phyloP scores from a whole-genome alignment of 2,888 invertebrate genomes.

The Hylaea fasciaria region DNA sequence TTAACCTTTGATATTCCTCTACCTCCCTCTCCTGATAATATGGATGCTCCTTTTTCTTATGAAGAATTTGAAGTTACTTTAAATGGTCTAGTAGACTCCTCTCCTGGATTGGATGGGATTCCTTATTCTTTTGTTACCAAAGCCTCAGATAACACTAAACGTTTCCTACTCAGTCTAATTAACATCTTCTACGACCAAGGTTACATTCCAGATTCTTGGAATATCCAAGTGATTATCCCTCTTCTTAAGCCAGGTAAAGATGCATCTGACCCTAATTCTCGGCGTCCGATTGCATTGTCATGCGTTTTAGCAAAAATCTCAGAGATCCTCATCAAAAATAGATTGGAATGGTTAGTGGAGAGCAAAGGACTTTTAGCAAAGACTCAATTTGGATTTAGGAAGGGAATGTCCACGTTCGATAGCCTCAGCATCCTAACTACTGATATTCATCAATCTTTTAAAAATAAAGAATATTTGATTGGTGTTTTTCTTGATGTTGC shows the following conservation, averaged over 20 bases:
- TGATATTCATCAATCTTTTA: slow-evolving; percentile 38
- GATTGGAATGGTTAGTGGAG: slow-evolving; percentile 45
- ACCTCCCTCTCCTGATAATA: background rate
- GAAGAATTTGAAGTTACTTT: slow-evolving; percentile 16
- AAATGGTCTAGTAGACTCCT: slow-evolving; percentile 16
- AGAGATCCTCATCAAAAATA: slow-evolving; percentile 43
- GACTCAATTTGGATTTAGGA: slow-evolving; percentile 45
- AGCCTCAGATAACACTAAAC: too few species aligned
- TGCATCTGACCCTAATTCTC: slow-evolving; percentile 25
- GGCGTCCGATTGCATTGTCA: slow-evolving; percentile 43
- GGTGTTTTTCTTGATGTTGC: slow-evolving; percentile 46
- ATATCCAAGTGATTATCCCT: slow-evolving; percentile 41
- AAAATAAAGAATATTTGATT: slow-evolving; percentile 29
- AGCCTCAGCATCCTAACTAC: slow-evolving; percentile 43
- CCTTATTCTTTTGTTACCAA: slow-evolving; percentile 13
- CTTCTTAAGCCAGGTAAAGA: slow-evolving; percentile 43
- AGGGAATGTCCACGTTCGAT: slow-evolving; percentile 44
- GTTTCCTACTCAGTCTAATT: too few species aligned
- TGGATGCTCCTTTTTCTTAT: slow-evolving; percentile 7
- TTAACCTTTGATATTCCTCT: background rate
- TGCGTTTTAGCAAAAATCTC: slow-evolving; percentile 36
- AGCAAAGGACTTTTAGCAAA: slow-evolving; percentile 25
- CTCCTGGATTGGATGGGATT: slow-evolving; percentile 28
- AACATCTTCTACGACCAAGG: slow-evolving; percentile 14
- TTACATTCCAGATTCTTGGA: too few species aligned